Evolutionary conservation across 2,888 invertebrate genomes (phyloP).

Genomic region (Leptogaster cylindrica): DNA sequence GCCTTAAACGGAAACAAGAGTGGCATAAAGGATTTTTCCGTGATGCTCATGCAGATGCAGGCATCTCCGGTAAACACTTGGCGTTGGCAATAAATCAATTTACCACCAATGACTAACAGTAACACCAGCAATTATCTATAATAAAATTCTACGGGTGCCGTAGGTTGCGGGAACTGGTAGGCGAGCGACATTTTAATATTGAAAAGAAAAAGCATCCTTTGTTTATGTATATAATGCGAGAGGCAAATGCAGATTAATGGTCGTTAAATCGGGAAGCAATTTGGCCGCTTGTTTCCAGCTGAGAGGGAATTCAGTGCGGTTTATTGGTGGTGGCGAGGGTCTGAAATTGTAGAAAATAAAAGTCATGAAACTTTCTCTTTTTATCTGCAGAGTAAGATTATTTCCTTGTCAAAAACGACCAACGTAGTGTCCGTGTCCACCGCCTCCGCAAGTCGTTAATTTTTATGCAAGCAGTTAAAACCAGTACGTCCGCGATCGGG

Average conservation of each 20-base stretch:
- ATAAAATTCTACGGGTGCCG: constrained; percentile 23
- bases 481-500: background rate
- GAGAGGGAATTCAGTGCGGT: background rate
- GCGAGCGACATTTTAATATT: constrained; percentile 24
- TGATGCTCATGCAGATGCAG: constrained; percentile 1
- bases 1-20: constrained; percentile 21
- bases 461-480: constrained; percentile 27
- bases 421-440: constrained; percentile 15
- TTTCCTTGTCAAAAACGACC: constrained; percentile 27
- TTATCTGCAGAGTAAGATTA: constrained; percentile 31
- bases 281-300: constrained; percentile 22
- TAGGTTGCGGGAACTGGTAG: background rate
- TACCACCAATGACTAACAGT: constrained; percentile 32
- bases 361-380: constrained; percentile 37
- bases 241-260: constrained; percentile 31
- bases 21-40: constrained; percentile 12
- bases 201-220: constrained; percentile 6
- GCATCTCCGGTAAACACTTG: constrained; percentile 31
- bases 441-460: constrained; percentile 35
- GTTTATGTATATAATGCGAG: background rate
- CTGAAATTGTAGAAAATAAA: constrained; percentile 33
- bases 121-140: constrained; percentile 33
- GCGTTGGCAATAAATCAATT: constrained; percentile 30
- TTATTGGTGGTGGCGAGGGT: constrained; percentile 5
- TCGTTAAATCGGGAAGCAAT: constrained; percentile 35